These are phyloP conservation scores for Nothoprocta pentlandii DNA, from an alignment of 2,113 vertebrate species.

Conservation along the genomic window DNA sequence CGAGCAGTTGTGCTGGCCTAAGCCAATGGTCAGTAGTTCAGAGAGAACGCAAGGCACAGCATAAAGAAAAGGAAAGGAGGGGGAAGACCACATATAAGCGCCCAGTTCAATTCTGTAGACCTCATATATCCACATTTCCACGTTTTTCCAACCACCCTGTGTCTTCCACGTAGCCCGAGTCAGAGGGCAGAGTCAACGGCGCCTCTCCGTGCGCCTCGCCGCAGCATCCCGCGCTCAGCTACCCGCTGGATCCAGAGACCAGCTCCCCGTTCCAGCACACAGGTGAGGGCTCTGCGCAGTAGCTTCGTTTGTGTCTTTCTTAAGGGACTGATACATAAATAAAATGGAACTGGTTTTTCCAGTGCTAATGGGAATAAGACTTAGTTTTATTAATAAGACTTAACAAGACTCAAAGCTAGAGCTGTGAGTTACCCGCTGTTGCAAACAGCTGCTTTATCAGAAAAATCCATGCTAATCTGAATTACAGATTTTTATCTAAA, in stretches of 20 bases:
- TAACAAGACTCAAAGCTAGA: background rate
- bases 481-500: background rate
- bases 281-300: slow-evolving; percentile 78
- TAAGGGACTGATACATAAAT: background rate
- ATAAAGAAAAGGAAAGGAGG: background rate
- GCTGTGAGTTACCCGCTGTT: background rate
- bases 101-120: background rate
- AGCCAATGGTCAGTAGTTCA: background rate
- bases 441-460: accelerated
- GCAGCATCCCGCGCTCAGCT: slow-evolving; percentile 75
- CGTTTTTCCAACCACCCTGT: background rate
- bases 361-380: background rate
- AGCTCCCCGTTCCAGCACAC: slow-evolving; percentile 83
- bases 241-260: slow-evolving; percentile 77
- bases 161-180: slow-evolving; percentile 84
- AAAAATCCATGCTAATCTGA: background rate
- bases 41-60: background rate
- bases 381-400: background rate
- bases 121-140: background rate
- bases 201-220: slow-evolving; percentile 82
- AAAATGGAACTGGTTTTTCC: background rate
- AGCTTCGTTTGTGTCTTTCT: background rate
- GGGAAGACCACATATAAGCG: background rate
- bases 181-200: slow-evolving; percentile 88
- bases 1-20: background rate